Conservation (phyloP, 2,888 invertebrate species). For the Phasia obesa region DNA sequence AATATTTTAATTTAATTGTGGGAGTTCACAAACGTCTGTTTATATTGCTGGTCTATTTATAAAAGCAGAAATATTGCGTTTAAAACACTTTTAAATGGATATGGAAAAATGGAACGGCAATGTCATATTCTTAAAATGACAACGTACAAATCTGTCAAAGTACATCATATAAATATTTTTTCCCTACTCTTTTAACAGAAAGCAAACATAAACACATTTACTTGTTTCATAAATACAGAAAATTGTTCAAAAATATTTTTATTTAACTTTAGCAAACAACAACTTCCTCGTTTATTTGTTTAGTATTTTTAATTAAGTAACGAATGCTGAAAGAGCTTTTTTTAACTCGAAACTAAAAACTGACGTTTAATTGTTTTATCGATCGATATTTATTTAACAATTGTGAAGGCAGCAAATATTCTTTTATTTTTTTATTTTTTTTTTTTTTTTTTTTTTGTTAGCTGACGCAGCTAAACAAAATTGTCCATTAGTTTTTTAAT, state of each 20-base stretch:
- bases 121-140: conserved; percentile 1
- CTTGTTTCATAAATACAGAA: neutral
- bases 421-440: too few species aligned
- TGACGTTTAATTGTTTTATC: too few species aligned
- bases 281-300: neutral
- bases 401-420: neutral
- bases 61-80: neutral
- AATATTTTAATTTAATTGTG: neutral
- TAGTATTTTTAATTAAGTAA: conserved; percentile 2
- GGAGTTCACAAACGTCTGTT: neutral
- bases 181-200: neutral
- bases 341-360: neutral
- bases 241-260: neutral
- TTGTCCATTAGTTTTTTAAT: neutral
- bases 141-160: conserved; percentile 37
- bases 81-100: neutral
- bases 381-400: neutral
- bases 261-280: neutral
- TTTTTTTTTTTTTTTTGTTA: too few species aligned
- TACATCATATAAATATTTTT: neutral
- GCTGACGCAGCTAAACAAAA: neutral
- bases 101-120: conserved; percentile 14
- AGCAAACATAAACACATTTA: neutral
- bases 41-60: neutral
- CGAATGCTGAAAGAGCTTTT: neutral